Percentiles rank a stretch among this genome's conserved stretches.
Conservation (phyloP, 2,797 vertebrate species). For the Gila robusta region DNA sequence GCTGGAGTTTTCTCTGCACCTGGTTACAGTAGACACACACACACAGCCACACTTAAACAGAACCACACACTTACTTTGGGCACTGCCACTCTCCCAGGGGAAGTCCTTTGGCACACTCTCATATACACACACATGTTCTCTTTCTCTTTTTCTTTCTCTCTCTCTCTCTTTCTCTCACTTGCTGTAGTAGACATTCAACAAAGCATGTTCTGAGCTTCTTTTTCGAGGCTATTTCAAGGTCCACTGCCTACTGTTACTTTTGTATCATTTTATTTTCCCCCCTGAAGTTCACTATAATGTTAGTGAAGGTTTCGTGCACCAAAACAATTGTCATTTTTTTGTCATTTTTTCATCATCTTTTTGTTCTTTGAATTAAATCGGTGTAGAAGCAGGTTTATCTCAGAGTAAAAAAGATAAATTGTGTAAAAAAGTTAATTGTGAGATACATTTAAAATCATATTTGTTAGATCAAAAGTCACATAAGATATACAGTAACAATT, state of each 20-base stretch:
- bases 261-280: background rate
- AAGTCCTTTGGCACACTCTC: slow-evolving; percentile 55
- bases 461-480: background rate
- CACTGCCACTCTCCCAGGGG: slow-evolving; percentile 43
- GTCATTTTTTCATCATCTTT: background rate
- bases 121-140: background rate
- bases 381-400: background rate
- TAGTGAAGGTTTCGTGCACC: background rate
- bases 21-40: slow-evolving; percentile 18
- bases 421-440: background rate
- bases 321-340: background rate
- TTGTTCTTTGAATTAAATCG: background rate
- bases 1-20: slow-evolving; percentile 34
- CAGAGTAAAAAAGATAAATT: background rate
- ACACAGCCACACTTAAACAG: background rate
- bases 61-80: slow-evolving; percentile 32
- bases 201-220: background rate
- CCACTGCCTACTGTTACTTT: background rate
- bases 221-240: slow-evolving; percentile 28
- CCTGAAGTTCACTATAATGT: background rate
- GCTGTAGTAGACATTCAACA: slow-evolving; percentile 1
- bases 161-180: background rate
- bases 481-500: background rate
- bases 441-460: background rate
- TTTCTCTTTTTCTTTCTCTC: slow-evolving; percentile 25